A percentile compares a stretch with the other conserved stretches of the same genome.
Evolutionary conservation across 1,140 invertebrate species (phyloP).

Genomic region (Leucophenga varia): DNA sequence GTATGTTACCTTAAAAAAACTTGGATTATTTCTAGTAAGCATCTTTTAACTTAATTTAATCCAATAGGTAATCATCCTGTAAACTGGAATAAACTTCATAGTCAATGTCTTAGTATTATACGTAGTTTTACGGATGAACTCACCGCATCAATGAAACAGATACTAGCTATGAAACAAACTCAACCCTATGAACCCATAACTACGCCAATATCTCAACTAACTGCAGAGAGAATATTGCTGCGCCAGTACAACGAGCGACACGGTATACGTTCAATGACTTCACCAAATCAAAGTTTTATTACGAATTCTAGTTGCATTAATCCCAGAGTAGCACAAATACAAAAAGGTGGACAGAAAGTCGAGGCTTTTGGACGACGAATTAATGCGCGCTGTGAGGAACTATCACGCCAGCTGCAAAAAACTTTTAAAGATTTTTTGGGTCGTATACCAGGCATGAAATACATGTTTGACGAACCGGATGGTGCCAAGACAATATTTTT

Average conservation of each 20-base stretch:
- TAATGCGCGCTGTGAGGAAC: slow-evolving; percentile 54
- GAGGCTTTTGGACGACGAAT: slow-evolving; percentile 32
- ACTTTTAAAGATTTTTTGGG: slow-evolving; percentile 48
- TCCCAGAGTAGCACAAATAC: no score
- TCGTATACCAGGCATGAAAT: slow-evolving; percentile 66
- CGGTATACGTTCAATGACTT: slow-evolving; percentile 52
- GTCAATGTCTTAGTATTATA: slow-evolving; percentile 63
- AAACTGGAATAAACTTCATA: slow-evolving; percentile 73
- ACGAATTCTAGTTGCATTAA: no score
- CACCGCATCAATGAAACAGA: slow-evolving; percentile 59
- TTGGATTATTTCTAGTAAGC: slow-evolving; percentile 26
- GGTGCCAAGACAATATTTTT: slow-evolving; percentile 67
- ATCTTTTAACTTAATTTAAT: not conserved
- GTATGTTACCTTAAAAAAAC: slow-evolving; percentile 15
- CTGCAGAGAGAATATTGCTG: slow-evolving; percentile 41
- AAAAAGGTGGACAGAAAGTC: no score
- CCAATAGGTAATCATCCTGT: slow-evolving; percentile 67
- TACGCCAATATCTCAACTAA: slow-evolving; percentile 21
- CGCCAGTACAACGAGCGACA: slow-evolving; percentile 55
- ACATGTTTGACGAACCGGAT: slow-evolving; percentile 70
- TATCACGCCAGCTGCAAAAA: slow-evolving; percentile 48
- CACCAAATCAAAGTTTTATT: no score
- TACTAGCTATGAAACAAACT: slow-evolving; percentile 40
- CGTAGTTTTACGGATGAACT: slow-evolving; percentile 65
- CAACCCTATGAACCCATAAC: not conserved